Conservation (phyloP, 2,888 invertebrate species). For the Xestobium rufovillosum region DNA sequence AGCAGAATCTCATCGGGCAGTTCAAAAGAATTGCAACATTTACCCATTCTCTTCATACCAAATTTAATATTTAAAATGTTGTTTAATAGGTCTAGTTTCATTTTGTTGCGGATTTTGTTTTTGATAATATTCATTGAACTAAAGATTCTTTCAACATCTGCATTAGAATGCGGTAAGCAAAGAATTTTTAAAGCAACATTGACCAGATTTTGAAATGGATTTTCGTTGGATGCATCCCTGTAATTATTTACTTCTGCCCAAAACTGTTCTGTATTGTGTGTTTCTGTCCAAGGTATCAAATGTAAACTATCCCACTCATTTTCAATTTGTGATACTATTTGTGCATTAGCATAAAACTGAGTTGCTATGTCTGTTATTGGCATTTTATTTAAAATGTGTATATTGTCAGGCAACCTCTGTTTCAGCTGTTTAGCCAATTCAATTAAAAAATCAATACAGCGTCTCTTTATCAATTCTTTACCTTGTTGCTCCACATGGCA, state of each 20-base stretch:
- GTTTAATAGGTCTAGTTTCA: slow-evolving; percentile 1
- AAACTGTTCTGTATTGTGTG: slow-evolving; percentile 3
- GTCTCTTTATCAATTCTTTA: not conserved
- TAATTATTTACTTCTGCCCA: slow-evolving; percentile 2
- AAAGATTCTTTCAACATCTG: slow-evolving; percentile 9
- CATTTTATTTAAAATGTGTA: not conserved
- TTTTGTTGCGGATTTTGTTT: slow-evolving; percentile 6
- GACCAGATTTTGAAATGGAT: slow-evolving; percentile 5
- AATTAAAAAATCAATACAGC: slow-evolving; percentile 8
- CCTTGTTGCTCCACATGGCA: not conserved
- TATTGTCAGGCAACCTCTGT: slow-evolving; percentile 1
- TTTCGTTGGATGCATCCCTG: not conserved
- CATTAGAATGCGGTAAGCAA: slow-evolving; percentile 10
- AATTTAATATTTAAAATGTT: slow-evolving; percentile 4
- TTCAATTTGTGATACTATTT: slow-evolving; percentile 3
- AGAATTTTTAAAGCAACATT: slow-evolving; percentile 5
- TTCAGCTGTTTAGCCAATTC: slow-evolving; percentile 5
- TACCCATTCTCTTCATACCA: slow-evolving; percentile 3
- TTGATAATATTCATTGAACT: slow-evolving; percentile 10
- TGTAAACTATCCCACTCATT: slow-evolving; percentile 6
- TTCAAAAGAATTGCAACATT: slow-evolving; percentile 8
- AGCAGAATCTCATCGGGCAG: too few species aligned
- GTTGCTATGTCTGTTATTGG: not conserved
- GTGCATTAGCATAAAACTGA: not conserved
- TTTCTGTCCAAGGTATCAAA: slow-evolving; percentile 4